Conservation (phyloP, 1,140 invertebrate species). For the Heliconius melpomene region DNA sequence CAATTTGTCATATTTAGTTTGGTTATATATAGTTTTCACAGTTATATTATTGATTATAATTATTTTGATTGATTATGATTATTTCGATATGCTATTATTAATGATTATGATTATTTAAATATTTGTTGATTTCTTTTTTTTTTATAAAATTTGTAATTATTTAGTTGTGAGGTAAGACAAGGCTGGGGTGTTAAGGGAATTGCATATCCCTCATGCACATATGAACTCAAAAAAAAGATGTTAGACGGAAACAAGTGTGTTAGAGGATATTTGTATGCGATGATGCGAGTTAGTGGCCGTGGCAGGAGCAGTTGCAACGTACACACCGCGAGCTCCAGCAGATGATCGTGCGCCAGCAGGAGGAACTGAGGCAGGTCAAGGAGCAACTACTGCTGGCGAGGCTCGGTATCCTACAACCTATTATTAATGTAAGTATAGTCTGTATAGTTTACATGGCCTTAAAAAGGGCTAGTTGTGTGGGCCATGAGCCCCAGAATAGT, state of each 20-base stretch:
- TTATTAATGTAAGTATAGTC: slow-evolving; percentile 82
- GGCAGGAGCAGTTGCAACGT: slow-evolving; percentile 88
- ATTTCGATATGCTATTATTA: neutral
- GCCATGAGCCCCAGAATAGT: no score
- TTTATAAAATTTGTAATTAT: neutral
- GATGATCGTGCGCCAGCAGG: slow-evolving; percentile 92
- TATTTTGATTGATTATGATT: neutral
- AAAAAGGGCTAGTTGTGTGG: no score
- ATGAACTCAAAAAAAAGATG: no score
- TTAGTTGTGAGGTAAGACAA: neutral
- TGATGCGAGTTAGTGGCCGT: slow-evolving; percentile 67
- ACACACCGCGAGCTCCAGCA: slow-evolving; percentile 93
- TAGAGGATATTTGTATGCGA: slow-evolving; percentile 22
- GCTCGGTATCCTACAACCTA: slow-evolving; percentile 87
- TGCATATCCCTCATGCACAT: no score
- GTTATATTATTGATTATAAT: neutral
- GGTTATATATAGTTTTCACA: neutral
- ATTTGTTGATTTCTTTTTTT: neutral
- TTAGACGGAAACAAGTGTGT: neutral
- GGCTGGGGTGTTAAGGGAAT: neutral
- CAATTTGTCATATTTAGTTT: neutral
- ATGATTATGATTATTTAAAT: neutral
- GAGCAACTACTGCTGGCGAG: slow-evolving; percentile 92
- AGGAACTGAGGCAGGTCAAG: slow-evolving; percentile 90
- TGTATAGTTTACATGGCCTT: neutral